Conservation (phyloP, 2,888 invertebrate genomes). For the Alviniconcha strummeri region DNA sequence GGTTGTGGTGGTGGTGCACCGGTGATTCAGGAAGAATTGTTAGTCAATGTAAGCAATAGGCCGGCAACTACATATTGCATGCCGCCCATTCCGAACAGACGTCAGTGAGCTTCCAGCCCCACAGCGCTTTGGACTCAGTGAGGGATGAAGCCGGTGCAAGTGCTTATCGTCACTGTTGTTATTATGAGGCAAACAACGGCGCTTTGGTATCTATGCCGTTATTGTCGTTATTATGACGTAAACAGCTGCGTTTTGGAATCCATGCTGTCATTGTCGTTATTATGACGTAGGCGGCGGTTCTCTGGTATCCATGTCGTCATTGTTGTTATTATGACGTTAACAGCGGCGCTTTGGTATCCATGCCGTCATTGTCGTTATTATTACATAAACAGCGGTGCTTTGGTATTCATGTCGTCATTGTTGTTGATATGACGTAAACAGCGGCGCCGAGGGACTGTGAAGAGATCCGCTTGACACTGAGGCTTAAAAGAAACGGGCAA, state of each 20-base stretch:
- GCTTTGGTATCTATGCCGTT: too few relatives aligned
- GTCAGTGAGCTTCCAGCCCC: too few relatives aligned
- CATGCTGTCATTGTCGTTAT: neutral
- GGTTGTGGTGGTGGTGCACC: neutral
- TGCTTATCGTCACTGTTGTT: neutral
- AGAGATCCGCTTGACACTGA: conserved; percentile 10
- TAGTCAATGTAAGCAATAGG: neutral
- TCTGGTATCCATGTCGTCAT: neutral
- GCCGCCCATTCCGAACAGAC: too few relatives aligned
- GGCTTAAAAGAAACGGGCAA: neutral
- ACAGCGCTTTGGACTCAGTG: too few relatives aligned
- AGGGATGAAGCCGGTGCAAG: neutral
- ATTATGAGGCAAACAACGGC: neutral
- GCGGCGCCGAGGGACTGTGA: conserved; percentile 27
- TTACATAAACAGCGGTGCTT: neutral
- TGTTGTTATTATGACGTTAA: neutral
- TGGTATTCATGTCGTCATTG: neutral
- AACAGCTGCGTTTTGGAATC: too few relatives aligned
- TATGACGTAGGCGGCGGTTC: neutral
- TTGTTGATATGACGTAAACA: neutral
- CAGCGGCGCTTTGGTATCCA: neutral
- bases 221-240: too few relatives aligned
- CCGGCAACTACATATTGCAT: too few relatives aligned
- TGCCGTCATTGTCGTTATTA: neutral
- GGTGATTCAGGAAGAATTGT: neutral